Base-by-base conservation (phyloP, 2,888 invertebrate species). In the Hemithea aestivaria region DNA sequence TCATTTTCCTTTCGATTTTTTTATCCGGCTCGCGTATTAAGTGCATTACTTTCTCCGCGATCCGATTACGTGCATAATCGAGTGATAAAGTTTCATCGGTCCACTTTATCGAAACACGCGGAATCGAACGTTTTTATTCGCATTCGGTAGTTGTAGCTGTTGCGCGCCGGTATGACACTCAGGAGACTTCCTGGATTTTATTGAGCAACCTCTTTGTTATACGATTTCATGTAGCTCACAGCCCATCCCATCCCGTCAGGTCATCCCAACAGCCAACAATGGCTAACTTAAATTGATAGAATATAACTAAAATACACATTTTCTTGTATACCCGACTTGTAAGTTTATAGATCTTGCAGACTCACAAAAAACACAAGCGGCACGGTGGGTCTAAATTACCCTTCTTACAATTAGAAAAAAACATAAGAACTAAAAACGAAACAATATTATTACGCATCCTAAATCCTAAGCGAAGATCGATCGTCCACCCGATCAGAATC, bases 31-130 rank as follows among this genome's bases (percentile, higher is more conserved):
- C 59, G 66, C 61, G 65, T 69, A 66, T 74, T 71, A 67, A 74
- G 66, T 68, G 64, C 67, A 66, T 65, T 68, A 82, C 85, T 85
- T 84, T 84, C 83, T 79, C 83, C 62, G 63, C 62, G 65, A 68
- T 73, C 66, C 70, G 75, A 79, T 82, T 81, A 78, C 79, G 70
- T 62, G 44, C 47, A 56, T 59, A 60, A 59, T 58, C 52, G 40
- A 45, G 60, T 66, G 68, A 70, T 73, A 69, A 69, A 66, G 64
- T 72, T 70, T 67, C 64, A 66, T 60, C 53, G 63, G 46, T 58
- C 66, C 40, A 62, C 57, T 60, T 68, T 55, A 51, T 55, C 56
- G 53, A 45, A 63, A 56, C 54, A 59, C 56, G 58, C 61, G 60
- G 61, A 68, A 58, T 65, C 62, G 47, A 51, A 56, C 57, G 54